Percentiles rank a stretch among this genome's conserved stretches.
Conservation (phyloP, 2,888 invertebrate species). For the Trisateles emortualis region DNA sequence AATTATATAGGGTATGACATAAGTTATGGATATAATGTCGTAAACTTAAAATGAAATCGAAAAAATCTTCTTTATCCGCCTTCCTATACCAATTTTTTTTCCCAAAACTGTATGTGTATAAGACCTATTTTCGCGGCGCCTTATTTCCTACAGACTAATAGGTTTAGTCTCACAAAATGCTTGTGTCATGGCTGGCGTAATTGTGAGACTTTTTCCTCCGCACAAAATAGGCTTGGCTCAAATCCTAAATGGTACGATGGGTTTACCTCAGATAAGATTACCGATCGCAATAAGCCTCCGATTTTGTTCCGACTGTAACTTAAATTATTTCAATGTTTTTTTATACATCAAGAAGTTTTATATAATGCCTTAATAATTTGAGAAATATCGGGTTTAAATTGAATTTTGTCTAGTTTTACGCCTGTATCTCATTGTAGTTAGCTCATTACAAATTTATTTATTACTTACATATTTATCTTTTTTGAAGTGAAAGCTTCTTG, state of each 20-base stretch:
- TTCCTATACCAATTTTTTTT: too few species aligned
- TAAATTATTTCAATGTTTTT: conserved; percentile 29
- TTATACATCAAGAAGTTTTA: conserved; percentile 4
- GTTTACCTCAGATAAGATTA: conserved; percentile 41
- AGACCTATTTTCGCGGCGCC: neutral
- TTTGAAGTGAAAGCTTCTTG: too few species aligned
- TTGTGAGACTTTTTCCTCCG: conserved; percentile 35
- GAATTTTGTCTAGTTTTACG: too few species aligned
- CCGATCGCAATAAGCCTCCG: conserved; percentile 36
- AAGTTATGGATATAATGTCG: too few species aligned
- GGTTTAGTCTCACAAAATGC: conserved; percentile 39
- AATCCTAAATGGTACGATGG: conserved; percentile 42
- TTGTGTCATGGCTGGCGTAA: conserved; percentile 39
- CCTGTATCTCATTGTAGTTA: too few species aligned
- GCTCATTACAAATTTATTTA: too few species aligned
- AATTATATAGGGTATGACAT: too few species aligned
- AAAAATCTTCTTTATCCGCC: too few species aligned
- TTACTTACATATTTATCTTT: too few species aligned
- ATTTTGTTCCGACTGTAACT: conserved; percentile 34
- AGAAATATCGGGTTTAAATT: neutral
- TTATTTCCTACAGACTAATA: conserved; percentile 21
- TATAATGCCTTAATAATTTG: neutral
- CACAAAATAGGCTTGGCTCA: conserved; percentile 40
- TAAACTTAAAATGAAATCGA: too few species aligned
- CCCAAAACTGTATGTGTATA: neutral